Evolutionary conservation across 1,140 invertebrate genomes (phyloP).

Genomic region (Charaxes varanes): DNA sequence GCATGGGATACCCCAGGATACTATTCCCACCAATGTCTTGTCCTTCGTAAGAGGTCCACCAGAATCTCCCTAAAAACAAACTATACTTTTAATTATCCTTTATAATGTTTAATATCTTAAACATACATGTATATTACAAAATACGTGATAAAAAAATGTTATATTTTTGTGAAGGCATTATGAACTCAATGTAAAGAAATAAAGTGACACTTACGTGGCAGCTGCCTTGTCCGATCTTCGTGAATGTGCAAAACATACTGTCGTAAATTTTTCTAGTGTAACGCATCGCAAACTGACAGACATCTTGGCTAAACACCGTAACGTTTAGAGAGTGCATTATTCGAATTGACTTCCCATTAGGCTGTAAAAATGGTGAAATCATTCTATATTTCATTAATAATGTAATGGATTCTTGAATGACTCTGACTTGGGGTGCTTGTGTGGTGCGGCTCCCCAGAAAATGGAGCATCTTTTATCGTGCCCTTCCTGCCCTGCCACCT

Average conservation of each 20-base stretch:
- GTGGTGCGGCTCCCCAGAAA: too few relatives aligned
- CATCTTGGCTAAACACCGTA: constrained; percentile 50
- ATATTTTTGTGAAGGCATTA: too few relatives aligned
- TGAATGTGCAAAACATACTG: constrained; percentile 75
- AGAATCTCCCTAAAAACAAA: constrained; percentile 73
- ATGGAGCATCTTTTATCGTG: too few relatives aligned
- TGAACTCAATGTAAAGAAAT: too few relatives aligned
- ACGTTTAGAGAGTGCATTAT: constrained; percentile 40
- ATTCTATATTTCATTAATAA: too few relatives aligned
- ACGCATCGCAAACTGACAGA: constrained; percentile 54
- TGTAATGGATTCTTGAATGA: too few relatives aligned
- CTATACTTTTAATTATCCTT: not conserved
- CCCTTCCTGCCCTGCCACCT: too few relatives aligned
- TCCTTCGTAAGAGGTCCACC: constrained; percentile 74
- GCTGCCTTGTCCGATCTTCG: constrained; percentile 72
- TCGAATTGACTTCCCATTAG: constrained; percentile 39
- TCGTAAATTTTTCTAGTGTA: constrained; percentile 44
- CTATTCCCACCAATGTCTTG: constrained; percentile 76
- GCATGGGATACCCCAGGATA: constrained; percentile 79
- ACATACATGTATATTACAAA: too few relatives aligned
- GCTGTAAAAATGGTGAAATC: constrained; percentile 24
- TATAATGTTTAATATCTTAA: too few relatives aligned
- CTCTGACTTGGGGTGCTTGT: too few relatives aligned
- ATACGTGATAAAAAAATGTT: too few relatives aligned
- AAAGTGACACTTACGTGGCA: constrained; percentile 77